Evolutionary conservation across 2,888 invertebrate species (phyloP), one percentile per base, ranked within the genome.

Genomic region (Euspilapteryx auroguttella): DNA sequence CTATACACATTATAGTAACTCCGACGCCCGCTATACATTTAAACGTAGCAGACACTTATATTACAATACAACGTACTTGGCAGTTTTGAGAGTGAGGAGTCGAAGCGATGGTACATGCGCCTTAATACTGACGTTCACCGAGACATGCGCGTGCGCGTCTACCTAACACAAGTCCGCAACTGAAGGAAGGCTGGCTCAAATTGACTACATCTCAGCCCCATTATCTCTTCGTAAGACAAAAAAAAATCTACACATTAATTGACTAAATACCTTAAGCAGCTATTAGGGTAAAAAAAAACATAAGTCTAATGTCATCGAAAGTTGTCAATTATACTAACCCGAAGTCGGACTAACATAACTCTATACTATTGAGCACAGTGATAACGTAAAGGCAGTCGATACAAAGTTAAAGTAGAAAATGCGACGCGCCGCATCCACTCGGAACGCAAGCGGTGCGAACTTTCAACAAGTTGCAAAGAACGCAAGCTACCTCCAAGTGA

Each of bases 201-300:
- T 39, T 54, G 56, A 59, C 56, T 54, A 36, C 45, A 37, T 39
- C 41, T 47, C 59, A 58, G 57, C 59, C 58, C 45, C 23, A 10
- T 11, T 44, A 43, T 39, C 45, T 37, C 44, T 14, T n/a, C 24
- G 48, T 45, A 45, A 51, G 39, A 40, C 33, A 49, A 48, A 49
- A 58, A 49, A 53, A 61, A 65, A 69, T 58, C 61, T 65, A 62
- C 59, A 65, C 52, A 59, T 61, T 75, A 73, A 71, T 75, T 73
- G 73, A 73, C 75, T 75, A 73, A 68, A 73, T 69, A 75, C 52
- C 71, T 73, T 71, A 68, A 55, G 57, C 47, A 48, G 56, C 62
- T 63, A 64, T 42, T 40, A 41, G 54, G 54, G 50, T 28, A 24
- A 28, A 40, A 53, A 54, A 32, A 40, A 52, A 54, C 45, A 49